Conservation (phyloP, 2,113 vertebrate genomes). For the Amblyopsis rosae region DNA sequence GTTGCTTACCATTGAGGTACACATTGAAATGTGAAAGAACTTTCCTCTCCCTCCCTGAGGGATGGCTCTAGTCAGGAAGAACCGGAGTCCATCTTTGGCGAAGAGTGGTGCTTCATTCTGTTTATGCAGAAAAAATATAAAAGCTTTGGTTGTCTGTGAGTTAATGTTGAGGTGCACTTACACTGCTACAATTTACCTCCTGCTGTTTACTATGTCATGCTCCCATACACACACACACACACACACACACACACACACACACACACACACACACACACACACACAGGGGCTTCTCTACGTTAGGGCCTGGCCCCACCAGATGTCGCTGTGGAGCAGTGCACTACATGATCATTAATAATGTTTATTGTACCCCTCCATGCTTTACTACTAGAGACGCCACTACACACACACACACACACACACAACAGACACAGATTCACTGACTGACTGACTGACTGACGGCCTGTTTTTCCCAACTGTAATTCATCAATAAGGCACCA, state of each 20-base stretch:
- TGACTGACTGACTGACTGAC: too few species aligned
- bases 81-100: constrained; percentile 87
- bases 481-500: neutral
- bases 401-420: too few species aligned
- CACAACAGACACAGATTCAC: too few species aligned
- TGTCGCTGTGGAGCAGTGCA: too few species aligned
- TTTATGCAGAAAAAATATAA: neutral
- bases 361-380: too few species aligned
- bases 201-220: constrained; percentile 5
- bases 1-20: constrained; percentile 82
- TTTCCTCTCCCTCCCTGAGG: constrained; percentile 93
- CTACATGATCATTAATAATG: too few species aligned
- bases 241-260: neutral
- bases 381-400: too few species aligned
- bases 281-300: too few species aligned
- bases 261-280: too few species aligned
- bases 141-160: neutral
- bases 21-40: constrained; percentile 95
- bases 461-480: too few species aligned
- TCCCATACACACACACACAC: constrained; percentile 1
- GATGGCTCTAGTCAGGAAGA: constrained; percentile 93
- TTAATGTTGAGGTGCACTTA: neutral
- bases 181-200: constrained; percentile 4
- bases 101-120: constrained; percentile 94
- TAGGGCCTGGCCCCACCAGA: too few species aligned